Base-by-base conservation (phyloP, 2,797 vertebrate genomes). In the Mionectes olivaceus region DNA sequence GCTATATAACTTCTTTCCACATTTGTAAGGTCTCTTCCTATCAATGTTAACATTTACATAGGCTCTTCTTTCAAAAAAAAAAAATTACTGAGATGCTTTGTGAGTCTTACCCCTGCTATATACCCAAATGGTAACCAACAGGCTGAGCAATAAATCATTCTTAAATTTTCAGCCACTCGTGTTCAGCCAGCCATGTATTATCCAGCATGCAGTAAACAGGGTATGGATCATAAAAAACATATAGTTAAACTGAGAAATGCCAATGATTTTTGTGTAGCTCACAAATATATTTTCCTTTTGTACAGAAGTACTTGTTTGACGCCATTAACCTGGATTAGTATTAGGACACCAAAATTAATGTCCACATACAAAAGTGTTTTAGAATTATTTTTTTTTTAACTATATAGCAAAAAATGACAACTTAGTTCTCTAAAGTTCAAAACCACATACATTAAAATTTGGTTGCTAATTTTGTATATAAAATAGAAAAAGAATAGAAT, bases 1-100 rank as follows among this genome's bases (percentile, higher is more conserved):
- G 32, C 27, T 46, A 30, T 8, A 50, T 53, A 19, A 57, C n/a
- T 98, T 98, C 98, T 95, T 98, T 98, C 67, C 98, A 98, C 8
- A 98, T 98, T 78, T 98, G 96, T 78, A 98, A 98, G 95, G 98
- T 98, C 93, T 98, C 98, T 82, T 98, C 97, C 89, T 98, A 97
- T 95, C 95, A 95, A 90, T 98, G 96, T 83, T 98, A 98, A 82
- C 98, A 98, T 83, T 96, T 98, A 96, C 97, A 98, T 94, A 98
- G 96, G 97, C 68, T 97, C 97, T 98, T 98, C 97, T 98, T 98
- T 97, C 98, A 98, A 98, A 97, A 96, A 43, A 96, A 98, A 98
- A 32, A 94, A 78, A 41, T 98, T 98, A 9, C 87, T 98, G 41
- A 98, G 93, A 19, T 94, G 97, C 89, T 98, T 98, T 77, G 98